Base-by-base conservation (phyloP, 2,113 vertebrate species). In the Marmota monax region DNA sequence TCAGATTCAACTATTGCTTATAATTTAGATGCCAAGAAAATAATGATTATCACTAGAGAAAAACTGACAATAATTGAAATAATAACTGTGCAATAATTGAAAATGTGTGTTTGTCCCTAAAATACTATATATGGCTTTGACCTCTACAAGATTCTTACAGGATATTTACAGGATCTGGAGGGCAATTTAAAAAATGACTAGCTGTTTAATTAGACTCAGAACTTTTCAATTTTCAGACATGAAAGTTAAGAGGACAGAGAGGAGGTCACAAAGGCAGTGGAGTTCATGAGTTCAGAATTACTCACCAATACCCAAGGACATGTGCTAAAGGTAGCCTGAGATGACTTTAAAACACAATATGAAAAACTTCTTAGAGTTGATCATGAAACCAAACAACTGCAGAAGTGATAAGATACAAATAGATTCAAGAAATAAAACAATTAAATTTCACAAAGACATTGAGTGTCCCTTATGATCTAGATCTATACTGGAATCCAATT, bases 1-100 rank as follows among this genome's bases (percentile, higher is more conserved):
- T 91, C 63, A 89, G n/a, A 78, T 94, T 96, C 32, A 39, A 72
- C 42, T 74, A 42, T 58, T 70, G 39, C n/a, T 67, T 96, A 72
- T 73, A 73, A 70, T 84, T 90, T 27, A 23, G 69, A 90, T 25
- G 22, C 37, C n/a, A 89, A 63, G 7, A 92, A 84, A 70, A 67
- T 84, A 11, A 58, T 67, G 37, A 77, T 76, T 16, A 72, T 85
- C 34, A 80, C 16, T 80, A 88, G 37, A 76, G 77, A 77, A 45
- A 42, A n/a, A 72, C 39, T 25, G 61, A 77, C 92, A 94, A 87
- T 45, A 45, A 45, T 45, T 45, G 45, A 45, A 45, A 45, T 45
- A 45, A 45, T 45, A 45, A 45, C 45, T 45, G 45, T 45, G 45
- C 45, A 88, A 34, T 42, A 53, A 77, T 58, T 82, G 74, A 63